Conservation (phyloP, 2,797 vertebrate species). For the Kryptopterus vitreolus region DNA sequence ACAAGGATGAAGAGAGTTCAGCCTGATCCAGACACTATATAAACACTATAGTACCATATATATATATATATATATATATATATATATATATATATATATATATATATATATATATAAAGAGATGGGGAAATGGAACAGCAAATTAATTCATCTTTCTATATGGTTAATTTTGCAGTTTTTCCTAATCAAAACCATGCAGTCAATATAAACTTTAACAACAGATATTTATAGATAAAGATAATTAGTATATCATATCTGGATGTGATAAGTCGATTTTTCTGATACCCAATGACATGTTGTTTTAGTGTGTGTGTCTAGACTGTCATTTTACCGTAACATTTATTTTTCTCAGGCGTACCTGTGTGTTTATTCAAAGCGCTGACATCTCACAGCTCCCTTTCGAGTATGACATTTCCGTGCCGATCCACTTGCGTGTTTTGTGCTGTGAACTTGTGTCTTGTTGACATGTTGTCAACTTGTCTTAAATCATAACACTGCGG, state of each 20-base stretch:
- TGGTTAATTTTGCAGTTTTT: conserved; percentile 17
- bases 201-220: not conserved
- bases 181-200: conserved; percentile 17
- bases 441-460: not conserved
- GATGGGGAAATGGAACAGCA: conserved; percentile 8
- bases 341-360: not conserved
- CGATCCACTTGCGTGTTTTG: not conserved
- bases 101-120: too few species aligned
- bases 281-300: not conserved
- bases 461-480: not conserved
- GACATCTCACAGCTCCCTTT: not conserved
- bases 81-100: too few species aligned
- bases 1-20: conserved; percentile 63
- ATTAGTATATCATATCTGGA: not conserved
- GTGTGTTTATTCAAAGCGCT: not conserved
- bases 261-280: not conserved
- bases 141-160: conserved; percentile 44
- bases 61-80: too few species aligned
- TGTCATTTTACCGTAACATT: not conserved
- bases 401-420: not conserved
- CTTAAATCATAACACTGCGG: not conserved
- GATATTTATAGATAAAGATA: not conserved
- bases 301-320: not conserved
- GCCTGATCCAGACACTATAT: conserved; percentile 72
- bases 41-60: too few species aligned